Conservation (phyloP, 2,888 invertebrate genomes). For the Erebia aethiops region DNA sequence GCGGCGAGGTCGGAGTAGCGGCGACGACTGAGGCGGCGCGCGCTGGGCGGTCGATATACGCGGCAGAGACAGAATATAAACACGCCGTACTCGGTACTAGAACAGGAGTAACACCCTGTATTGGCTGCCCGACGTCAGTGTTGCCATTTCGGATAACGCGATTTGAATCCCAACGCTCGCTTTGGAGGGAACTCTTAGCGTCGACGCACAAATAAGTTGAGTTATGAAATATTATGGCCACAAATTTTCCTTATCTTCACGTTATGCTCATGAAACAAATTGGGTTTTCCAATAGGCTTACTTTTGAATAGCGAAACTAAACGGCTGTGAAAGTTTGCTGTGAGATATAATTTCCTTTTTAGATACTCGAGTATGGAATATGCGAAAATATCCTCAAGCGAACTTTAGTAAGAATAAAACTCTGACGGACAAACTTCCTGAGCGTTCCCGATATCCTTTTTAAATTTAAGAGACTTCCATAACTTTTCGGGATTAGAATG, state of each 20-base stretch:
- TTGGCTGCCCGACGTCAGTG: conserved; percentile 61
- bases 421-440: conserved; percentile 9
- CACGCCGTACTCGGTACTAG: conserved; percentile 67
- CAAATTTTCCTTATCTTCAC: conserved; percentile 24
- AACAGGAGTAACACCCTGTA: conserved; percentile 55
- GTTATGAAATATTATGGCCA: conserved; percentile 25
- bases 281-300: conserved; percentile 17
- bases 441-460: conserved; percentile 5
- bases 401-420: conserved; percentile 12
- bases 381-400: neutral
- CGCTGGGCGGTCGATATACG: conserved; percentile 78
- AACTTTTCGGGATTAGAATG: conserved; percentile 19
- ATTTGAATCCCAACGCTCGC: conserved; percentile 48
- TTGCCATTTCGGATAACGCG: conserved; percentile 59
- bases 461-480: conserved; percentile 15
- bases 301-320: conserved; percentile 18
- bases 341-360: neutral
- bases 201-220: conserved; percentile 25
- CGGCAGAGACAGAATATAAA: conserved; percentile 81
- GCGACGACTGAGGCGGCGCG: conserved; percentile 71
- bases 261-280: conserved; percentile 22
- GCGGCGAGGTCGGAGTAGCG: conserved; percentile 55
- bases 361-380: neutral
- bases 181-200: conserved; percentile 27
- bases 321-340: neutral